These are phyloP conservation scores for Tanytarsus gracilentus DNA, from an alignment of 2,888 invertebrate genomes.

Conservation along the genomic window DNA sequence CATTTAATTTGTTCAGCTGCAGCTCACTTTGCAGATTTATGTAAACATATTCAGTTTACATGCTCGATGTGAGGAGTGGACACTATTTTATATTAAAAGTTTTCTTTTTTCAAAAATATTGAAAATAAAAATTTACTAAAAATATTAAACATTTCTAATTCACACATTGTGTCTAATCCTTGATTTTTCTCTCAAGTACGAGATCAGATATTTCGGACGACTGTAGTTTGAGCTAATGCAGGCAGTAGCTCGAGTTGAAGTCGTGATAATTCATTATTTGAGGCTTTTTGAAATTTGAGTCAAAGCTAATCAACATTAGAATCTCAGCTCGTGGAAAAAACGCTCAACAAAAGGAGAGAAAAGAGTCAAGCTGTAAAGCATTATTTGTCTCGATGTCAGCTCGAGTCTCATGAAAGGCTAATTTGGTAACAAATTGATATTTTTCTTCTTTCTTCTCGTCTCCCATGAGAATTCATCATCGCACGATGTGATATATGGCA, in stretches of 20 bases:
- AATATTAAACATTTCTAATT: too few species aligned
- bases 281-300: constrained; percentile 3
- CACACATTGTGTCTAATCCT: too few species aligned
- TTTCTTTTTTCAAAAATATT: too few species aligned
- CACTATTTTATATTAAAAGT: too few species aligned
- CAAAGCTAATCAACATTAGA: constrained; percentile 22
- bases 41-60: too few species aligned
- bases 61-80: too few species aligned
- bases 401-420: constrained; percentile 21
- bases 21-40: neutral
- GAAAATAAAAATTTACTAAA: too few species aligned
- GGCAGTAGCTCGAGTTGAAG: neutral
- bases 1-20: neutral
- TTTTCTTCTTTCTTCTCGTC: constrained; percentile 8
- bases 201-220: too few species aligned
- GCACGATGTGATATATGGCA: too few species aligned
- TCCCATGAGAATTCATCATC: too few species aligned
- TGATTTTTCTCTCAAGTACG: too few species aligned
- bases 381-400: constrained; percentile 28
- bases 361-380: constrained; percentile 22
- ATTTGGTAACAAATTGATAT: constrained; percentile 29
- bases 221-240: neutral
- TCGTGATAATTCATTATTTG: neutral
- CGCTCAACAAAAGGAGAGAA: neutral
- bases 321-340: constrained; percentile 1